Percentiles rank a stretch among this genome's conserved stretches.
Evolutionary conservation across 2,113 vertebrate species (phyloP).

Genomic region (Apeltes quadracus): DNA sequence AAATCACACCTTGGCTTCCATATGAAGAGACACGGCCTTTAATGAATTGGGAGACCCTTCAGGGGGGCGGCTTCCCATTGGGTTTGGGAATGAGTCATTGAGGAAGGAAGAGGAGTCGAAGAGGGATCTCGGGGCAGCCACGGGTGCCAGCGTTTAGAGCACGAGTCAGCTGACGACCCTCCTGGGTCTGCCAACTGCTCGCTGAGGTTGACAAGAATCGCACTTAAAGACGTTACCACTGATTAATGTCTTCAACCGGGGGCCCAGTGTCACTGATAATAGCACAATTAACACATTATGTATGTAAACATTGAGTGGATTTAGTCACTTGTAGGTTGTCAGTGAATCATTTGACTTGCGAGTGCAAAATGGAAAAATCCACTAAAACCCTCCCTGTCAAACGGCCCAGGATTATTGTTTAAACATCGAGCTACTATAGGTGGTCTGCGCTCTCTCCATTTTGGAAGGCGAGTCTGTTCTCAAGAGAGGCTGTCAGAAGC

Average conservation of each 20-base stretch:
- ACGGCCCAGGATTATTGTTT: neutral
- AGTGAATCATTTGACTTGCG: neutral
- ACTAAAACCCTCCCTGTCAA: slow-evolving; percentile 9
- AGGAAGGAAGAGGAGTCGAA: neutral
- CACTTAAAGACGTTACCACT: slow-evolving; percentile 4
- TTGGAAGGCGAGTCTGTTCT: slow-evolving; percentile 20
- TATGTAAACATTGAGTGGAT: slow-evolving; percentile 6
- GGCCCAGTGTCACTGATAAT: slow-evolving; percentile 11
- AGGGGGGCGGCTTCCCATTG: neutral
- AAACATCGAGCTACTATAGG: slow-evolving; percentile 14
- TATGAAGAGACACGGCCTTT: neutral
- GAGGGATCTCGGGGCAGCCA: neutral
- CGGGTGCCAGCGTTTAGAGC: neutral
- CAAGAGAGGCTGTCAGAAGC: slow-evolving; percentile 32
- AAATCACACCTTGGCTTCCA: too few species aligned
- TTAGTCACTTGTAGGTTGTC: slow-evolving; percentile 5
- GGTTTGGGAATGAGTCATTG: neutral
- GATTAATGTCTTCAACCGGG: slow-evolving; percentile 24
- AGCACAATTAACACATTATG: slow-evolving; percentile 23
- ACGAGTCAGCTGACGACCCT: neutral
- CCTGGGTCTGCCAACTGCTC: neutral
- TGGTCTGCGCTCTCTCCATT: slow-evolving; percentile 37
- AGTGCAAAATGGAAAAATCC: neutral
- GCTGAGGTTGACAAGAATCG: neutral
- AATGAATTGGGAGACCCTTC: neutral